Conservation (phyloP, 2,888 invertebrate species). For the Sicus ferrugineus region DNA sequence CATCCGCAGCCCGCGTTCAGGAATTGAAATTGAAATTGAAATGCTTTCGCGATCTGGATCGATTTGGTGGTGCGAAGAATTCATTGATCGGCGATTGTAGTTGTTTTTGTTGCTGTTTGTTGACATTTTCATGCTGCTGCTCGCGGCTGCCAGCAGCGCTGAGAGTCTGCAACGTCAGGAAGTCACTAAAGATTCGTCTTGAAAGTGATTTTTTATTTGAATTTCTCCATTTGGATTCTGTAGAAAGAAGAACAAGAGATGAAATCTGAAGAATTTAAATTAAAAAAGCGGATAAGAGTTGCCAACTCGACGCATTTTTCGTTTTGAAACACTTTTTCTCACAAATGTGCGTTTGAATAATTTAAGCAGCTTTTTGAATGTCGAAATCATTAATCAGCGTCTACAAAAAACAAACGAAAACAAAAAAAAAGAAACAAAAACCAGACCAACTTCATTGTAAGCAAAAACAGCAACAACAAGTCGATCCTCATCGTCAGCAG, state of each 20-base stretch:
- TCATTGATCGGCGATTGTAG: neutral
- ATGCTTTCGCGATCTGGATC: constrained; percentile 31
- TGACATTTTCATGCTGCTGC: neutral
- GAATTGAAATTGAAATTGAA: constrained; percentile 30
- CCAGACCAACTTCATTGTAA: no score
- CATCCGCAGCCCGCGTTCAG: constrained; percentile 19
- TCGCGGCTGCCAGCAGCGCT: neutral
- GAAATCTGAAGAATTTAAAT: constrained; percentile 10
- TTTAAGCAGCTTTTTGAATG: constrained; percentile 19
- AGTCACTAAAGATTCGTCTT: no score
- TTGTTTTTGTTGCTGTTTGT: neutral
- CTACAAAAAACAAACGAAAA: neutral
- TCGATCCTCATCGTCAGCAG: neutral
- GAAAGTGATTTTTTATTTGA: neutral
- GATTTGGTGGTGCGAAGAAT: constrained; percentile 22
- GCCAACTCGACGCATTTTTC: neutral
- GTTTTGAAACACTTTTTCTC: neutral
- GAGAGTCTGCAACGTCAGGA: constrained; percentile 6
- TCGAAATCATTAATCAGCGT: constrained; percentile 20
- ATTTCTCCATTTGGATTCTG: no score
- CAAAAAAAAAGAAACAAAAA: neutral
- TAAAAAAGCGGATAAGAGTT: constrained; percentile 5
- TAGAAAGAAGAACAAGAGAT: no score
- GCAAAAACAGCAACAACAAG: neutral
- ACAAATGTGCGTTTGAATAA: constrained; percentile 10